Base-by-base conservation (phyloP, 2,888 invertebrate species). In the Bibio marci region DNA sequence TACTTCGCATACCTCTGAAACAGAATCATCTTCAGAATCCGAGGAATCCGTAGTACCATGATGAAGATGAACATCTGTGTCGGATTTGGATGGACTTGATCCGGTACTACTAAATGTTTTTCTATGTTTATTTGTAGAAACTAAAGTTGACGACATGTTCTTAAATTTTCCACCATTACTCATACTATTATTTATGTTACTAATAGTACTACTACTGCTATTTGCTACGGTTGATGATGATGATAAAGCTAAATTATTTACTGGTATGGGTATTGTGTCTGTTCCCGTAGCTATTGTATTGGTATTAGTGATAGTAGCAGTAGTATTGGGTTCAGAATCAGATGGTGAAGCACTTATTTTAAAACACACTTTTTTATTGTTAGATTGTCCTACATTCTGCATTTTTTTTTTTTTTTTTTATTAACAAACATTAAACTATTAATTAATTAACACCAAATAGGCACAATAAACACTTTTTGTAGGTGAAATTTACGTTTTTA, bases 11-110 rank as follows among this genome's bases (percentile, higher is more conserved):
- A 91, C 90, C 86, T 90, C 90, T 57, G 88, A 90, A 63, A 86
- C 86, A 67, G 90, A 90, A 65, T 90, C 91, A 68, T 90, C 90
- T 65, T 91, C 91, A 65, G 88, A 90, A 71, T 87, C 90, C 57
- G 90, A 90, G 64, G 88, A 78, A 71, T 88, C 88, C 66, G 85
- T 81, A 72, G 86, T 85, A 70, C 81, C 80, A 60, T 80, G 79
- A 63, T 80, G 82, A 62, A 75, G 68, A 66, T 81, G 82, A 59
- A 79, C 77, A 70, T 85, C 85, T 62, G 81, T 82, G 70, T 80
- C 80, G 61, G 83, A 79, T 70, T 79, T 79, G 62, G 76, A 76
- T 64, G 79, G 79, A 70, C 78, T 80, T 65, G 75, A 78, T 66
- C 80, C 81, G 67, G 80, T 80, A 73, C 82, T 80, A 74, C 78